phyloP scores from a whole-genome alignment of 64 coral and sea anemone species.

The Dendrophyllia cribrosa region DNA sequence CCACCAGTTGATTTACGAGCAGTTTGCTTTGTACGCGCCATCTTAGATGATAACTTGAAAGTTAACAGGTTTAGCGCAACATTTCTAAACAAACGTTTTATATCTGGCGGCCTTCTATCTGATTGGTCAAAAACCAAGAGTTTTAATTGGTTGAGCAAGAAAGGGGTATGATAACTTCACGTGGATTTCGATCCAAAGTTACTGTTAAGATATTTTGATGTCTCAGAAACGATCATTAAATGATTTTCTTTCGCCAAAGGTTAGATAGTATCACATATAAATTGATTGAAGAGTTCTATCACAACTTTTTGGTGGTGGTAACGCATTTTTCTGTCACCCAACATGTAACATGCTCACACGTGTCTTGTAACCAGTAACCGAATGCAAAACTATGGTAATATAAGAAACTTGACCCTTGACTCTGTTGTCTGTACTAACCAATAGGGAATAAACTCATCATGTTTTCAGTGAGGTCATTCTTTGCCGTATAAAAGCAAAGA shows the following conservation, averaged over 20 bases:
- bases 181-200: neutral
- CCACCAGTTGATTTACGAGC: conserved; percentile 81
- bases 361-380: neutral
- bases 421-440: neutral
- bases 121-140: neutral
- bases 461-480: conserved; percentile 8
- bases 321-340: neutral
- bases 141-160: neutral
- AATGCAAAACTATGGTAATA: neutral
- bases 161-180: neutral
- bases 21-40: conserved; percentile 80
- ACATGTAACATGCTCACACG: neutral
- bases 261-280: too few species aligned
- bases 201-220: neutral
- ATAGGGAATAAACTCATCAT: neutral
- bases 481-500: neutral
- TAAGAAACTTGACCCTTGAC: neutral
- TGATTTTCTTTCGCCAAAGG: too few species aligned
- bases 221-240: too few species aligned
- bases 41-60: neutral
- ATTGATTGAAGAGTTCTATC: neutral
- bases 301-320: neutral
- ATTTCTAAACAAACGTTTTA: neutral
- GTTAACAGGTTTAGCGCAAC: neutral
- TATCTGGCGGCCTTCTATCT: neutral